These are phyloP conservation scores for Loriculus beryllinus DNA, from an alignment of 2,797 vertebrate genomes.

Conservation along the genomic window DNA sequence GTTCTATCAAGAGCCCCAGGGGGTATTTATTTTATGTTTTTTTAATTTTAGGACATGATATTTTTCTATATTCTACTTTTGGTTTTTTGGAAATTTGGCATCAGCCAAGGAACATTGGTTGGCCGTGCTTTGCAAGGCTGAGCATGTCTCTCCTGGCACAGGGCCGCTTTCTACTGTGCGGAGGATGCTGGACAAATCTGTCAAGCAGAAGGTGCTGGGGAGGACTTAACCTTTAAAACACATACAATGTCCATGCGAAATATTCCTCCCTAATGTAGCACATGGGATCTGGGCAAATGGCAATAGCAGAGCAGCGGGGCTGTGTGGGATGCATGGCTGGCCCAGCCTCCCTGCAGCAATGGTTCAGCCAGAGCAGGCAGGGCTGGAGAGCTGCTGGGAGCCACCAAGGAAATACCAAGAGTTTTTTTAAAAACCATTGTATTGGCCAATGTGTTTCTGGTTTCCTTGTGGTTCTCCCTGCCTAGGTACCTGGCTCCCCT, in stretches of 20 bases:
- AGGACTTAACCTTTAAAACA: slow-evolving; percentile 27
- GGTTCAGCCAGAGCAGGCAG: background rate
- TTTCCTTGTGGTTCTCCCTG: background rate
- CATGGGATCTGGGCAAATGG: slow-evolving; percentile 15
- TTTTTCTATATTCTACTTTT: background rate
- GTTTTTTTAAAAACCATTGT: background rate
- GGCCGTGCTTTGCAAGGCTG: background rate
- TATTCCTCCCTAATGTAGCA: background rate
- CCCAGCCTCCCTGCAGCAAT: background rate
- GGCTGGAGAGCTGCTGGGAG: background rate
- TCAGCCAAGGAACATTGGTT: background rate
- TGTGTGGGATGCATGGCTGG: background rate
- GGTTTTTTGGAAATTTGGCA: background rate
- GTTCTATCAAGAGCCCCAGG: background rate
- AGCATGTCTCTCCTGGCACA: background rate
- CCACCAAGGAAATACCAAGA: background rate
- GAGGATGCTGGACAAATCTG: slow-evolving; percentile 10
- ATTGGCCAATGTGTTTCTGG: background rate
- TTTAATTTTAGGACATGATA: background rate
- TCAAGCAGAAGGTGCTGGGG: slow-evolving; percentile 14
- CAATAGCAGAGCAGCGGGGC: background rate
- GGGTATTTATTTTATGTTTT: background rate
- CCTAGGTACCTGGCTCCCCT: background rate
- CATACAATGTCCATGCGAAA: background rate
- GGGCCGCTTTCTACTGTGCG: background rate